These are phyloP conservation scores for Ceyx melanurus DNA, from an alignment of 2,113 vertebrate species.

Conservation along the genomic window DNA sequence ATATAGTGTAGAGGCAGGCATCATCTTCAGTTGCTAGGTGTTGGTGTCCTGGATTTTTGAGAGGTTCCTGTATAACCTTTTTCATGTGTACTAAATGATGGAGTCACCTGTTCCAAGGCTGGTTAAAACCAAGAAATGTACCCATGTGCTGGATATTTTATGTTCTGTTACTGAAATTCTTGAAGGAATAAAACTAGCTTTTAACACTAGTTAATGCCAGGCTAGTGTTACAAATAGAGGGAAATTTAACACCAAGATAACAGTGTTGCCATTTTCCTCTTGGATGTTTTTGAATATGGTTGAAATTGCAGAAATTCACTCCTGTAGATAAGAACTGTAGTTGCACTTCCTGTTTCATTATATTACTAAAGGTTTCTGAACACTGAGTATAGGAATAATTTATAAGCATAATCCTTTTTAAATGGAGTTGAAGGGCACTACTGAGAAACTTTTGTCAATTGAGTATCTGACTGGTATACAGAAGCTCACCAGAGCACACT, in stretches of 20 bases:
- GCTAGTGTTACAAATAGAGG: not conserved
- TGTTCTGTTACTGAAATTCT: not conserved
- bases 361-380: not conserved
- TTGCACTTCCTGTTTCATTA: not conserved
- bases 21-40: not conserved
- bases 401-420: not conserved
- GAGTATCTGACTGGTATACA: not conserved
- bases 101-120: not conserved
- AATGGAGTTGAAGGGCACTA: not conserved
- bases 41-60: not conserved
- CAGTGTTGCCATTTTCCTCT: not conserved
- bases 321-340: not conserved
- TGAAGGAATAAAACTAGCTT: not conserved
- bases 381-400: not conserved
- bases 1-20: rapidly evolving
- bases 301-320: not conserved
- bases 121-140: not conserved
- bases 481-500: not conserved
- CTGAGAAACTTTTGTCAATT: not conserved
- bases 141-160: not conserved
- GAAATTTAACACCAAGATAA: not conserved
- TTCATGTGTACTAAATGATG: not conserved
- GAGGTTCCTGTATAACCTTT: not conserved
- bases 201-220: not conserved
- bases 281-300: not conserved